phyloP scores from a whole-genome alignment of 2,113 vertebrate species.

The Mustelus asterias region DNA sequence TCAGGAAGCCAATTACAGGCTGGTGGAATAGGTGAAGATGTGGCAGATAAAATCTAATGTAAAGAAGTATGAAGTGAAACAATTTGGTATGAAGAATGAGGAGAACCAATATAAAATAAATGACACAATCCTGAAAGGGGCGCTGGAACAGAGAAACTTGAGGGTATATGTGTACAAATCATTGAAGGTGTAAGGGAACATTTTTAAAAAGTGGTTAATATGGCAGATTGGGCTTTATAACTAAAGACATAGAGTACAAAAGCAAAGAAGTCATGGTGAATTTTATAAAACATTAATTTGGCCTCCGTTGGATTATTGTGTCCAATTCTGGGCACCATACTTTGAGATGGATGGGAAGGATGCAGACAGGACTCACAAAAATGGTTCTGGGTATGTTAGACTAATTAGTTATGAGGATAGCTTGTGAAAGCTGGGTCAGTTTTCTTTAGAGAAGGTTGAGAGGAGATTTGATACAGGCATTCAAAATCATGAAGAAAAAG shows the following conservation, averaged over 20 bases:
- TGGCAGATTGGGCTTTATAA: background rate
- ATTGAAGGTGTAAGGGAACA: background rate
- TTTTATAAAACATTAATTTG: background rate
- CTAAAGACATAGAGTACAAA: background rate
- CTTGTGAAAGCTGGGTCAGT: no score
- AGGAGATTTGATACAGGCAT: no score
- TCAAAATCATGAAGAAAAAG: no score
- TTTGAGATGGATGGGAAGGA: no score
- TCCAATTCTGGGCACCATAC: no score
- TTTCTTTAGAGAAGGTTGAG: no score
- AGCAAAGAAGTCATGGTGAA: background rate
- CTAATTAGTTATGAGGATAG: no score
- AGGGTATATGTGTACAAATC: background rate
- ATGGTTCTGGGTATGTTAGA: no score
- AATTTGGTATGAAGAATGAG: background rate
- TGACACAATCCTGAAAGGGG: background rate
- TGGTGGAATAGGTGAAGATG: background rate
- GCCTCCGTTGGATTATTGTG: background rate
- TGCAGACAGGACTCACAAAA: no score
- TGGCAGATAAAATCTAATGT: background rate
- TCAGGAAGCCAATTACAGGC: background rate
- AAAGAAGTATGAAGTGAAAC: background rate
- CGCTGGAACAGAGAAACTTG: background rate
- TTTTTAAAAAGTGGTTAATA: background rate
- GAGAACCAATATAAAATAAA: background rate